phyloP scores from a whole-genome alignment of 2,888 invertebrate species.

The Thecocarcelia acutangulata region DNA sequence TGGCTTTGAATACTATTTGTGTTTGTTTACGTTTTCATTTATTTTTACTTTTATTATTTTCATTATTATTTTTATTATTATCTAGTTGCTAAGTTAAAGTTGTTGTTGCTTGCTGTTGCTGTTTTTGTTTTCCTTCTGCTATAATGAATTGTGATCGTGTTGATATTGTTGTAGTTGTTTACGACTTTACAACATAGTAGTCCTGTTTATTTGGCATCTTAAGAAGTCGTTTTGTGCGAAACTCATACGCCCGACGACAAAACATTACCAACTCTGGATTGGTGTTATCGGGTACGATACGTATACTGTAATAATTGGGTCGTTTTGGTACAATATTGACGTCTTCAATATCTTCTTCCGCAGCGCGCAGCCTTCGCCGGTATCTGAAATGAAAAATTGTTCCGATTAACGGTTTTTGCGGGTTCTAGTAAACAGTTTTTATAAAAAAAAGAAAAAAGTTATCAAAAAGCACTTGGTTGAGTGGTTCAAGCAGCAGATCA shows the following conservation, averaged over 20 bases:
- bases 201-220: slow-evolving; percentile 80
- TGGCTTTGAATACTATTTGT: slow-evolving; percentile 44
- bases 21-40: neutral
- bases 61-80: neutral
- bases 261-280: slow-evolving; percentile 94
- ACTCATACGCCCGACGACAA: slow-evolving; percentile 97
- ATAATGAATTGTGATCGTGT: slow-evolving; percentile 29
- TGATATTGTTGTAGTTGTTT: slow-evolving; percentile 51
- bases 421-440: neutral
- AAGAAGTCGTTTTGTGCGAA: slow-evolving; percentile 87
- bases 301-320: slow-evolving; percentile 83
- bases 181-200: slow-evolving; percentile 72
- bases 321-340: slow-evolving; percentile 89
- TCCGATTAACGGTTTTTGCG: neutral
- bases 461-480: no score
- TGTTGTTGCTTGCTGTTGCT: slow-evolving; percentile 3
- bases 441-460: no score
- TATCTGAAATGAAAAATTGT: slow-evolving; percentile 86
- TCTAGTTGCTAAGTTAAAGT: slow-evolving; percentile 46
- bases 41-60: neutral
- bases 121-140: neutral
- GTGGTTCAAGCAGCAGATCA: no score
- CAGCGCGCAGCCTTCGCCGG: slow-evolving; percentile 89
- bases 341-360: slow-evolving; percentile 88
- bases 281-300: slow-evolving; percentile 84